phyloP scores from a whole-genome alignment of 2,113 vertebrate species.

The Verasper variegatus region DNA sequence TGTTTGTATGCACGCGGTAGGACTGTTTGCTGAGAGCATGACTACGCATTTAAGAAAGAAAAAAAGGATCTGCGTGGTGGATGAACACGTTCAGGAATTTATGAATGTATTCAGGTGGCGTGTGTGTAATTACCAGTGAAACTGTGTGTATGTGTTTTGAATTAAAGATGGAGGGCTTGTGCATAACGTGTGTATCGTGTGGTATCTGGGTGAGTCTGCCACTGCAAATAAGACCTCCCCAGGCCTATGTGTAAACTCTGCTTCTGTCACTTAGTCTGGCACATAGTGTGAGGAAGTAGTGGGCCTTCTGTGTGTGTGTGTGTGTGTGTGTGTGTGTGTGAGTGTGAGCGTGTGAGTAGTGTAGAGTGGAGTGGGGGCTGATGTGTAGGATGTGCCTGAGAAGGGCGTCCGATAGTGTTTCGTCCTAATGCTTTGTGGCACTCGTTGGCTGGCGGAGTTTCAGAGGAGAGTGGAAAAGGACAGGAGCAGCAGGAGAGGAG shows the following conservation, averaged over 20 bases:
- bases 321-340: constrained; percentile 38
- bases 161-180: constrained; percentile 44
- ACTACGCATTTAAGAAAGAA: constrained; percentile 20
- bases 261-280: constrained; percentile 70
- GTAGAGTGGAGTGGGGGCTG: constrained; percentile 19
- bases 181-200: constrained; percentile 11
- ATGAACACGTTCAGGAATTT: constrained; percentile 42
- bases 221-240: constrained; percentile 62
- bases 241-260: constrained; percentile 60
- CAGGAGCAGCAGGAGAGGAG: constrained; percentile 48
- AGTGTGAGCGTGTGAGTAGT: constrained; percentile 17
- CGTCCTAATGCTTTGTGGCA: constrained; percentile 77
- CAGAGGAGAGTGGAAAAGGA: constrained; percentile 72
- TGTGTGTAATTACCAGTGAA: constrained; percentile 43
- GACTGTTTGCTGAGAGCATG: constrained; percentile 20
- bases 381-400: constrained; percentile 68
- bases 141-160: constrained; percentile 41
- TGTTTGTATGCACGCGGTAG: constrained; percentile 9
- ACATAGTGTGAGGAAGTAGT: constrained; percentile 65
- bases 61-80: constrained; percentile 16
- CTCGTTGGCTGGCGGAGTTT: constrained; percentile 69
- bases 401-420: constrained; percentile 69
- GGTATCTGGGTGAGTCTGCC: constrained; percentile 55
- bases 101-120: constrained; percentile 26
- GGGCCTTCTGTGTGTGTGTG: constrained; percentile 39